Base-by-base conservation (phyloP, 2,888 invertebrate genomes). In the Tenthredo notha region DNA sequence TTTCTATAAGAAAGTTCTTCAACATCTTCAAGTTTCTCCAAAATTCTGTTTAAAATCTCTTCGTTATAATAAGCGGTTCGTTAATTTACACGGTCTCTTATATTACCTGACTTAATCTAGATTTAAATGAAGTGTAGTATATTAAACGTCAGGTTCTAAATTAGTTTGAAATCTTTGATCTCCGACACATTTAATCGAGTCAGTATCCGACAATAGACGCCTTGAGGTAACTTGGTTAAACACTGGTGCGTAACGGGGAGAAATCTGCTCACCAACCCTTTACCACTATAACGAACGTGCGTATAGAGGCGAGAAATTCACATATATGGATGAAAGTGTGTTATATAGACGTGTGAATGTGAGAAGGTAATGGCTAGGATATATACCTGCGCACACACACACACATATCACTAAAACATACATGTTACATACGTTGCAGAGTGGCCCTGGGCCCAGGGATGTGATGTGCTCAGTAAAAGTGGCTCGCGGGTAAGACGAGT, bases 111-210 rank as follows among this genome's bases (percentile, higher is more conserved):
- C 10, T 18, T 43, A 40, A 74, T 74, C 29, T 74, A n/a, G 43
- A 74, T 25, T 12, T 0, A 7, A 50, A 80, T 61, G 15, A 80
- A 61, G n/a, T 40, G 25, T 40, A 25, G 10, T 21, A n/a, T 25
- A 18, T 18, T 12, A n/a, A n/a, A 4, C 61, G 58, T 21, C 37
- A 61, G 21, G 58, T 61, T 40, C 21, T 61, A 37, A 58, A 58
- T 80, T 58, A 80, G 40, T 80, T 80, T 40, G 4, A n/a, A 25
- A 58, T 80, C 80, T 61, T 80, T 80, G 80, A 80, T 61, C 80
- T 43, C 12, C 4, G 80, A 33, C 21, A 58, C 58, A 61, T 40
- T 61, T 58, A 80, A 58, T 80, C 80, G 80, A 80, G 80, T 58
- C 80, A 61, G 40, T 40, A 33, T 61, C 61, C 61, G 80, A 80